A percentile compares a stretch with the other conserved stretches of the same genome.
These are phyloP conservation scores for Andrena cerasifolii DNA, from an alignment of 1,140 invertebrate genomes.

Conservation along the genomic window DNA sequence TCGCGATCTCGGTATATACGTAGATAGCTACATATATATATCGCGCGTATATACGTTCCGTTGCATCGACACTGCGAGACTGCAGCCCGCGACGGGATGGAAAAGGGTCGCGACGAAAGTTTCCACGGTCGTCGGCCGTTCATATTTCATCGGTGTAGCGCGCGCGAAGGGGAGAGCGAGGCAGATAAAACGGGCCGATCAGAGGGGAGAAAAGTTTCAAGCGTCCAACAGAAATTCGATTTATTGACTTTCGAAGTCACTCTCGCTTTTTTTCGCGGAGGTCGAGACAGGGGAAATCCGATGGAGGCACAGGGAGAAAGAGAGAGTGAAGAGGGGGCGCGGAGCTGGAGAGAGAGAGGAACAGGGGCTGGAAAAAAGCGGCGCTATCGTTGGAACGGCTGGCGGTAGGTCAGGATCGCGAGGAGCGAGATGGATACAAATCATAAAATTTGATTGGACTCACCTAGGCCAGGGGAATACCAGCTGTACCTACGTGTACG, in stretches of 20 bases:
- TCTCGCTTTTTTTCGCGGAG: slow-evolving; percentile 66
- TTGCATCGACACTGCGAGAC: too few species aligned
- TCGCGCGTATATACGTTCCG: too few species aligned
- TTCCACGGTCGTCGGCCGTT: neutral
- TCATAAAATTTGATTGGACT: slow-evolving; percentile 81
- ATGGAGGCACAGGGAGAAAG: slow-evolving; percentile 20
- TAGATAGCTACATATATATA: too few species aligned
- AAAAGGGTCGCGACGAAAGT: neutral
- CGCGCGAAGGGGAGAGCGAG: neutral
- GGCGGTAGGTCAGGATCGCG: slow-evolving; percentile 76
- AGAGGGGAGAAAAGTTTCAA: slow-evolving; percentile 36
- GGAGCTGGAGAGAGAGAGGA: neutral
- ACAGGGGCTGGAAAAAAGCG: slow-evolving; percentile 55
- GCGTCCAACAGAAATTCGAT: slow-evolving; percentile 51
- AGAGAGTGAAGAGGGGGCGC: too few species aligned
- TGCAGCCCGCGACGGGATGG: too few species aligned
- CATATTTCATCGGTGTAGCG: neutral
- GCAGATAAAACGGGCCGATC: neutral
- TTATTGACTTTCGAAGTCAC: slow-evolving; percentile 69
- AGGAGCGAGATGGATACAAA: slow-evolving; percentile 77
- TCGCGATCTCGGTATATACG: too few species aligned
- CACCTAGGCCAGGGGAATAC: slow-evolving; percentile 65
- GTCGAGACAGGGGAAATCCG: slow-evolving; percentile 30
- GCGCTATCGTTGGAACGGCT: slow-evolving; percentile 63
- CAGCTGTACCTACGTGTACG: neutral